Percentiles rank a stretch among this genome's conserved stretches.
Conservation (phyloP, 2,113 vertebrate genomes). For the Barnardius zonarius region DNA sequence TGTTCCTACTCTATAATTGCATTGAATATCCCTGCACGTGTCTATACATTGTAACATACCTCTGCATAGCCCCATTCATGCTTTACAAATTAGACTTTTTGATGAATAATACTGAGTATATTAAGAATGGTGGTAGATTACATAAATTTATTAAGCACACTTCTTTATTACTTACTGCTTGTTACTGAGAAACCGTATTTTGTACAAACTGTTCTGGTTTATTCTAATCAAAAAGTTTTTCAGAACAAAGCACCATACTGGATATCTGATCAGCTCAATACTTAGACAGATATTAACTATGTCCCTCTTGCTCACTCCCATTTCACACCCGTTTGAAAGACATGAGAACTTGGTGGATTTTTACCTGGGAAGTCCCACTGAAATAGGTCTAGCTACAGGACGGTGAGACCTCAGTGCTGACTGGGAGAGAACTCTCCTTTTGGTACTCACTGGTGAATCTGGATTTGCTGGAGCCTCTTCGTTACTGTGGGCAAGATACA, state of each 20-base stretch:
- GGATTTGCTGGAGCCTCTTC: conserved; percentile 72
- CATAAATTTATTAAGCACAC: neutral
- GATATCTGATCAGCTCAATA: neutral
- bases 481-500: conserved; percentile 47
- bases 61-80: neutral
- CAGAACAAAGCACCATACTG: neutral
- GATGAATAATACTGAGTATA: neutral
- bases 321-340: neutral
- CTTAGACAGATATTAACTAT: neutral
- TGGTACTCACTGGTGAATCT: conserved; percentile 80
- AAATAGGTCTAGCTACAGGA: conserved; percentile 90
- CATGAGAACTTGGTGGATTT: neutral
- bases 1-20: neutral
- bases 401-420: conserved; percentile 93
- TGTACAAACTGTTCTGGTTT: neutral
- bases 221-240: neutral
- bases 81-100: neutral
- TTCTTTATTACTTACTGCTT: neutral
- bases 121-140: neutral
- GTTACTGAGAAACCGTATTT: neutral
- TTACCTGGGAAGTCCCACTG: conserved; percentile 84
- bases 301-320: neutral
- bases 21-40: neutral
- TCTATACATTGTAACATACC: neutral
- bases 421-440: conserved; percentile 86